A percentile compares a stretch with the other conserved stretches of the same genome.
Evolutionary conservation across 2,888 invertebrate genomes (phyloP).

Genomic region (Standfussiana lucernea): DNA sequence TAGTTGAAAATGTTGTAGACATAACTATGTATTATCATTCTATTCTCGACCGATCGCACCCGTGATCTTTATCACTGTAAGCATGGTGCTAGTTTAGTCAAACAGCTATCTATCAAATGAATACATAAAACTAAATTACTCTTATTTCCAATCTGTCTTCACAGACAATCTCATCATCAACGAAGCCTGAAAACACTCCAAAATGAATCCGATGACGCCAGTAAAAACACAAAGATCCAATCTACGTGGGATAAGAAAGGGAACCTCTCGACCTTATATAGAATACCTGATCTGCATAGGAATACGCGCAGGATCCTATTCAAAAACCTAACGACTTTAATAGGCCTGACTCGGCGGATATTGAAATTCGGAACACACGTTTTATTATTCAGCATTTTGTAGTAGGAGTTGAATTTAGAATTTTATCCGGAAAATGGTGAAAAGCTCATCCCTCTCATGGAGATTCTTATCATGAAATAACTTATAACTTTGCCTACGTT

Average conservation of each 20-base stretch:
- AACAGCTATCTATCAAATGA: neutral
- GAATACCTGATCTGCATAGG: conserved; percentile 62
- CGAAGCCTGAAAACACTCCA: conserved; percentile 15
- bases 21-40: neutral
- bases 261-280: conserved; percentile 42
- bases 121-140: neutral
- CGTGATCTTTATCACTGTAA: neutral
- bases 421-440: neutral
- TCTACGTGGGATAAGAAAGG: conserved; percentile 50
- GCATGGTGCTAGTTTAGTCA: neutral
- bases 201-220: conserved; percentile 20
- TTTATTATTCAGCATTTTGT: conserved; percentile 35
- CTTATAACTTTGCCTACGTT: conserved; percentile 3
- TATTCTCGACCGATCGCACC: too few relatives aligned
- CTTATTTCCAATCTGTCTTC: neutral
- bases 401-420: conserved; percentile 16
- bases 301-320: conserved; percentile 44
- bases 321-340: conserved; percentile 46
- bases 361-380: conserved; percentile 28
- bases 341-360: conserved; percentile 47
- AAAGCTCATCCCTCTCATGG: conserved; percentile 3
- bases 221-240: conserved; percentile 56
- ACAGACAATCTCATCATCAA: conserved; percentile 31
- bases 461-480: conserved; percentile 44
- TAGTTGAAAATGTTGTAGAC: neutral